phyloP scores from a whole-genome alignment of 2,113 vertebrate species.

The Cephalopterus ornatus region DNA sequence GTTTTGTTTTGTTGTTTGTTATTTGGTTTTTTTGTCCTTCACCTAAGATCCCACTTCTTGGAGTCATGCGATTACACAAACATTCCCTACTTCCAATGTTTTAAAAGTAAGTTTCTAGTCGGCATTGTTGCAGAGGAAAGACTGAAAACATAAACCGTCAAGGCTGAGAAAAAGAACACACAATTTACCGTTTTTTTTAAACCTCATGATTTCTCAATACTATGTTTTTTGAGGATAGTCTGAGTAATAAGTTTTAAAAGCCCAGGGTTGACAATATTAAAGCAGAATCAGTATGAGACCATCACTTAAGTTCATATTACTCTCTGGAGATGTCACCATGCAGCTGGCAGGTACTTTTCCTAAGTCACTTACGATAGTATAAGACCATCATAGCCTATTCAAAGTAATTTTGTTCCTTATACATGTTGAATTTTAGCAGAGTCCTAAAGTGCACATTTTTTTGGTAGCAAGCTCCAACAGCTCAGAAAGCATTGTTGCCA shows the following conservation, averaged over 20 bases:
- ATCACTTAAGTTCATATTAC: not conserved
- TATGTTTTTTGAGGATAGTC: slow-evolving; percentile 31
- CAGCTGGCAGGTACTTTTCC: not conserved
- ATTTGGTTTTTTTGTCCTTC: not conserved
- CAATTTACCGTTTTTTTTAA: not conserved
- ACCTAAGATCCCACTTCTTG: not conserved
- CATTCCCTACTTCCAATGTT: not conserved
- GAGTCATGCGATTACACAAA: slow-evolving; percentile 23
- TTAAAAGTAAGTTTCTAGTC: slow-evolving; percentile 16
- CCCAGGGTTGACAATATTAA: not conserved
- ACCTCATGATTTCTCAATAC: slow-evolving; percentile 39
- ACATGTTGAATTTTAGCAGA: not conserved
- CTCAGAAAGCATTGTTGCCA: not conserved
- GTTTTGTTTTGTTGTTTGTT: not conserved
- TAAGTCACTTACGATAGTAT: not conserved
- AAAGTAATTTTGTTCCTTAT: not conserved
- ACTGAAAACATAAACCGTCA: slow-evolving; percentile 19
- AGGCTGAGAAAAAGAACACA: slow-evolving; percentile 40
- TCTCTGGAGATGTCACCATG: not conserved
- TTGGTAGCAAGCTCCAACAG: not conserved
- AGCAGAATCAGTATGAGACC: not conserved
- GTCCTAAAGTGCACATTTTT: not conserved
- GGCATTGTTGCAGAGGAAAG: not conserved
- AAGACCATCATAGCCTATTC: not conserved
- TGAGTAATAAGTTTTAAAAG: slow-evolving; percentile 18